phyloP scores from a whole-genome alignment of 2,113 vertebrate genomes.

The Baryphthengus martii region DNA sequence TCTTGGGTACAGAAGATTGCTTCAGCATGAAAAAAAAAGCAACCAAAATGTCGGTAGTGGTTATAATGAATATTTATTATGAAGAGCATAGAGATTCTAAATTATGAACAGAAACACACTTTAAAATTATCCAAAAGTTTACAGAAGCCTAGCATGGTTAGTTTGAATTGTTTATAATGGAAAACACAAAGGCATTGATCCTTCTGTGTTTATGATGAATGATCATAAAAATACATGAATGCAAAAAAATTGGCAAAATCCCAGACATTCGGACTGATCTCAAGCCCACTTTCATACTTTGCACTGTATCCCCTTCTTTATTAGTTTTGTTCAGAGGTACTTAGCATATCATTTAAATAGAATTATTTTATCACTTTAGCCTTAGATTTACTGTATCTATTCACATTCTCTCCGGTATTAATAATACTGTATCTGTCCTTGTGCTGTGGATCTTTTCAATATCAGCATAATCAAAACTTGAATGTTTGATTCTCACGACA shows the following conservation, averaged over 20 bases:
- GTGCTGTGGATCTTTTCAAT: neutral
- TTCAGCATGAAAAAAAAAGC: neutral
- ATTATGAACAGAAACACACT: neutral
- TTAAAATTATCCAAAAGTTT: neutral
- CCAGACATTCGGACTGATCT: neutral
- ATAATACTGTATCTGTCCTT: neutral
- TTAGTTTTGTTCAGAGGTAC: neutral
- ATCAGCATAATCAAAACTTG: neutral
- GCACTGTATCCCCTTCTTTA: neutral
- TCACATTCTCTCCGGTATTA: rapidly evolving
- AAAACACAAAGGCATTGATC: neutral
- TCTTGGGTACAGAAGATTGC: neutral
- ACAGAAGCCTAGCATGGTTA: neutral
- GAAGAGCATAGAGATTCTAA: neutral
- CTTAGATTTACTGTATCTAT: neutral
- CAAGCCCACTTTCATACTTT: neutral
- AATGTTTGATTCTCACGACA: neutral
- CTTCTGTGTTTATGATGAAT: neutral
- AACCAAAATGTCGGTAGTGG: neutral
- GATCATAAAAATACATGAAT: neutral
- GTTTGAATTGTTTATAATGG: neutral
- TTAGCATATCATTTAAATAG: neutral
- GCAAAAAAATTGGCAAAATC: neutral
- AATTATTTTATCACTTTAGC: neutral
- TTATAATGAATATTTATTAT: neutral